phyloP scores from a whole-genome alignment of 2,113 vertebrate genomes.

The Xiphias gladius region DNA sequence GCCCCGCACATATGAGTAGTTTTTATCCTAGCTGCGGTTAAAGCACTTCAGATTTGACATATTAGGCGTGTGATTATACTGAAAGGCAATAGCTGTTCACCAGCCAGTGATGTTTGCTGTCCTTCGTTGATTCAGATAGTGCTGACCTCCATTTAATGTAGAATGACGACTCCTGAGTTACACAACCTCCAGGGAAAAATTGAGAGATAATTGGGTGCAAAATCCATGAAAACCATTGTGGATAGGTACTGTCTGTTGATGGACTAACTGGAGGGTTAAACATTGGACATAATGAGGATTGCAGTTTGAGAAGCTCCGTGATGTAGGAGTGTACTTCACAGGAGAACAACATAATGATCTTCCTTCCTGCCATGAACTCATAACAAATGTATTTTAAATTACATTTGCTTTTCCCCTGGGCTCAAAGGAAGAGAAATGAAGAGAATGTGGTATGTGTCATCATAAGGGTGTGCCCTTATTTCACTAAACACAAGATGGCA shows the following conservation, averaged over 20 bases:
- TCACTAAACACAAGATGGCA: conserved; percentile 29
- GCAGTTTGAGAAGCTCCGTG: neutral
- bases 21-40: conserved; percentile 1
- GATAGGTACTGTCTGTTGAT: neutral
- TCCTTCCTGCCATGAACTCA: neutral
- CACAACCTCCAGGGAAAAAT: neutral
- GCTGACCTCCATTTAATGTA: neutral
- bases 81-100: neutral
- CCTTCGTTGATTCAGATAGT: too few relatives aligned
- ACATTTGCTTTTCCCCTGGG: neutral
- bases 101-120: too few relatives aligned
- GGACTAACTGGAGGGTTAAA: conserved; percentile 4
- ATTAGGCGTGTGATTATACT: neutral
- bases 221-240: conserved; percentile 3
- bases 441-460: conserved; percentile 12
- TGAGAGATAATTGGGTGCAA: neutral
- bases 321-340: neutral
- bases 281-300: neutral
- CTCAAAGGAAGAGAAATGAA: conserved; percentile 5
- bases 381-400: conserved; percentile 1
- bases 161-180: neutral
- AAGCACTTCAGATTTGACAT: neutral
- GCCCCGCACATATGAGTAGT: neutral
- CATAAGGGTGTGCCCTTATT: conserved; percentile 32
- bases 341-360: neutral